Conservation (phyloP, 2,113 vertebrate species). For the Equus przewalskii region DNA sequence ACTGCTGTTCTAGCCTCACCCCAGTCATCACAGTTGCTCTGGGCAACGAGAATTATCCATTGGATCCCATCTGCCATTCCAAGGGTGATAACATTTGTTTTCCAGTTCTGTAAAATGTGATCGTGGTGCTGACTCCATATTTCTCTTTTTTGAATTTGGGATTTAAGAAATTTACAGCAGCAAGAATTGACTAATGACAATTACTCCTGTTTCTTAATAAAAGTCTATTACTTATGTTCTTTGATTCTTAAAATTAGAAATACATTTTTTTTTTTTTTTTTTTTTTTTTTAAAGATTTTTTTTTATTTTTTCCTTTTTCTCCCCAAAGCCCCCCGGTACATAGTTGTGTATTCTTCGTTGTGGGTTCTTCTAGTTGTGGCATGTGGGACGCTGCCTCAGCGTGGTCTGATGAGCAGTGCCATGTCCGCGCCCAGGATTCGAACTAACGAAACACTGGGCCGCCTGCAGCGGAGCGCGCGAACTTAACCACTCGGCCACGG, state of each 20-base stretch:
- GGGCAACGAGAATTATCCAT: slow-evolving; percentile 14
- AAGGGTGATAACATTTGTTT: slow-evolving; percentile 1
- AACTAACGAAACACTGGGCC: no score
- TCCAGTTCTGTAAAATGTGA: not conserved
- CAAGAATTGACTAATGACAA: slow-evolving; percentile 14
- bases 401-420: no score
- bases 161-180: slow-evolving; percentile 49
- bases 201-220: slow-evolving; percentile 42
- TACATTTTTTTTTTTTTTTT: no score
- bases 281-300: no score
- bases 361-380: no score
- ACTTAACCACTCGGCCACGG: no score
- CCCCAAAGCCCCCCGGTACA: no score
- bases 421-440: no score
- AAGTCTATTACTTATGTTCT: slow-evolving; percentile 19
- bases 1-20: not conserved
- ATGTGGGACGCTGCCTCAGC: no score
- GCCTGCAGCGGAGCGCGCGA: no score
- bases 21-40: not conserved
- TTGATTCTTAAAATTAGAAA: slow-evolving; percentile 53
- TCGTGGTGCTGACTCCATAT: not conserved
- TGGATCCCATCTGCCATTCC: not conserved
- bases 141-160: slow-evolving; percentile 7
- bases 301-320: no score
- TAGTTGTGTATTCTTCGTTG: no score